Evolutionary conservation across 2,113 vertebrate species (phyloP).

Genomic region (Oncorhynchus gorbuscha): DNA sequence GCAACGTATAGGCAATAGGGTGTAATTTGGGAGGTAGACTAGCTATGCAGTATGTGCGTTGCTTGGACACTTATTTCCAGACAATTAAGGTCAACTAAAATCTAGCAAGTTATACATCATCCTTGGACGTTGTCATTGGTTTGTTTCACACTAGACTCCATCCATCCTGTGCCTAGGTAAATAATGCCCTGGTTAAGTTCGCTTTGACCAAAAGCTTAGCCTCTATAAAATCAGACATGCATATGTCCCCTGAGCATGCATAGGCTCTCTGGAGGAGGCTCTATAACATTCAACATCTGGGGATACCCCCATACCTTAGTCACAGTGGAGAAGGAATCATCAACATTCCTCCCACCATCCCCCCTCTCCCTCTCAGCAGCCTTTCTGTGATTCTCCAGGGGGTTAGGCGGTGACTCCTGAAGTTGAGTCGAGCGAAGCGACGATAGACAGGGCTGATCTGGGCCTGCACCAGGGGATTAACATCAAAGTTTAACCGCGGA

Average conservation of each 20-base stretch:
- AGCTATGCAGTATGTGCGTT: neutral
- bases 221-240: too few species aligned
- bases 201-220: too few species aligned
- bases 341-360: constrained; percentile 16
- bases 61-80: too few species aligned
- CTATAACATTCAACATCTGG: neutral
- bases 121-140: too few species aligned
- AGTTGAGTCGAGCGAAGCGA: constrained; percentile 21
- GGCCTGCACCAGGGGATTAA: constrained; percentile 26
- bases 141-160: too few species aligned
- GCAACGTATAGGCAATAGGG: too few species aligned
- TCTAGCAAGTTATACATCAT: too few species aligned
- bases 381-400: neutral
- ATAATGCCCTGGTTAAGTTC: too few species aligned
- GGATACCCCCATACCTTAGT: neutral
- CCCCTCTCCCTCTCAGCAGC: neutral
- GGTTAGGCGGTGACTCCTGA: constrained; percentile 1
- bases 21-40: too few species aligned
- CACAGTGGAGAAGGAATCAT: neutral
- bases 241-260: too few species aligned
- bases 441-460: constrained; percentile 35
- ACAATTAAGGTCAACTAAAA: too few species aligned
- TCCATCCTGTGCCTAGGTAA: too few species aligned
- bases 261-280: neutral
- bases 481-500: constrained; percentile 37